Evolutionary conservation across 2,888 invertebrate species (phyloP), one percentile per base, ranked within the genome.

Genomic region (Acrobasis consociella): DNA sequence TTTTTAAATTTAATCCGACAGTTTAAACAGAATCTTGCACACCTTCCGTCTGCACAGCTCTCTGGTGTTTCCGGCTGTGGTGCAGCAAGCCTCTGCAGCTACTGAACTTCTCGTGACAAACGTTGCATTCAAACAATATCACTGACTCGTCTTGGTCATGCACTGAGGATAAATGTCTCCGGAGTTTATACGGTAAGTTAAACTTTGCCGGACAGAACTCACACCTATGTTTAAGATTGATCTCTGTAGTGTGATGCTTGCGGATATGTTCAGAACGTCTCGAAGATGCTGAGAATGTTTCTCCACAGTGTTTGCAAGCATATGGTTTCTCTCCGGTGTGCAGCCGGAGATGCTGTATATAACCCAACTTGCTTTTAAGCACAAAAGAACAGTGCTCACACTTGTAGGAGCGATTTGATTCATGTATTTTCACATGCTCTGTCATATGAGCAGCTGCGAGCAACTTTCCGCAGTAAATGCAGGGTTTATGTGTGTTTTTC

Each of bases 241-340:
- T 70, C 9, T 78, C 78, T 0, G 73, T 51, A 15, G 77, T 82
- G 61, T 91, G 91, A 1, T 65, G 70, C 61, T 79, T 87, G 0
- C 82, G 73, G 1, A 90, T 75, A 62, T 91, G 91, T 63, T 85
- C 85, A 0, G 91, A 91, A 1, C 87, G 74, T 63, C 91, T 73
- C 0, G 91, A 91, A 0, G 91, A 87, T 0, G 88, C 87, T 0
- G 85, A 83, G 68, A 91, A 91, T 0, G 82, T 72, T 62, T 87
- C 86, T 0, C 82, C 81, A 56, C 91, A 91, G 39, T 79, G 72
- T 22, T 80, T 73, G 58, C 91, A 91, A 0, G 69, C 22, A 42
- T 91, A 91, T 0, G 91, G 91, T 3, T 77, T 77, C 61, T 91
- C 91, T 0, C 91, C 91, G 0, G 89, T 88, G 52, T 91, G 91